Conservation (phyloP, 2,888 invertebrate species). For the Diplazon laetatorius region DNA sequence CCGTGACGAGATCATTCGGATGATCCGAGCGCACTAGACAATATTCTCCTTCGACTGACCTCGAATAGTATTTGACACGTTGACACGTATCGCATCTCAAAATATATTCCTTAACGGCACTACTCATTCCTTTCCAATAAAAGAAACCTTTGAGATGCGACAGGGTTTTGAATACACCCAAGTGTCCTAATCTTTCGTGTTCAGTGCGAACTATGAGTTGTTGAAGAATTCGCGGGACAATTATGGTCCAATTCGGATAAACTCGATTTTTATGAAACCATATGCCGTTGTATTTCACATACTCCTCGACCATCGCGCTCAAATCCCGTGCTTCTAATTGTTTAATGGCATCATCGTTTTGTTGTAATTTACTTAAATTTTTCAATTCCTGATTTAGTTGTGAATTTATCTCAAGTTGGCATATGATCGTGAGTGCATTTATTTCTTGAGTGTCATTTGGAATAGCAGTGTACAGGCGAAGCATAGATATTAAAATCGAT, state of each 20-base stretch:
- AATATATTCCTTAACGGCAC: constrained; percentile 22
- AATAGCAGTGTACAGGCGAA: background rate
- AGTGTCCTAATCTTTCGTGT: constrained; percentile 24
- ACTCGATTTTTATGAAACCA: background rate
- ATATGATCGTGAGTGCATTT: too few species aligned
- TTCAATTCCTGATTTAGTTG: background rate
- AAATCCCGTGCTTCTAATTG: background rate
- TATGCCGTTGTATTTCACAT: too few species aligned
- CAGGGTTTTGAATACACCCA: constrained; percentile 33
- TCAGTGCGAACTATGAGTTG: background rate
- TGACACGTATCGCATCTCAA: constrained; percentile 46
- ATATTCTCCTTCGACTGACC: constrained; percentile 38
- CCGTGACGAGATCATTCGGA: constrained; percentile 33
- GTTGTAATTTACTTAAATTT: background rate
- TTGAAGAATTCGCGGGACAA: background rate
- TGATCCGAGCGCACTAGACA: constrained; percentile 7
- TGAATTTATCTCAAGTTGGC: background rate
- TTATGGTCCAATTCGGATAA: background rate
- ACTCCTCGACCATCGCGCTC: too few species aligned
- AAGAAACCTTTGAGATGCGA: constrained; percentile 24
- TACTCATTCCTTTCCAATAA: constrained; percentile 23
- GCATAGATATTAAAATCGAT: background rate
- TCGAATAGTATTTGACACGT: constrained; percentile 20
- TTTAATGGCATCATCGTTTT: too few species aligned
- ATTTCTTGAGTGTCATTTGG: background rate